Evolutionary conservation across 2,113 vertebrate species (phyloP).

Genomic region (Garra rufa): DNA sequence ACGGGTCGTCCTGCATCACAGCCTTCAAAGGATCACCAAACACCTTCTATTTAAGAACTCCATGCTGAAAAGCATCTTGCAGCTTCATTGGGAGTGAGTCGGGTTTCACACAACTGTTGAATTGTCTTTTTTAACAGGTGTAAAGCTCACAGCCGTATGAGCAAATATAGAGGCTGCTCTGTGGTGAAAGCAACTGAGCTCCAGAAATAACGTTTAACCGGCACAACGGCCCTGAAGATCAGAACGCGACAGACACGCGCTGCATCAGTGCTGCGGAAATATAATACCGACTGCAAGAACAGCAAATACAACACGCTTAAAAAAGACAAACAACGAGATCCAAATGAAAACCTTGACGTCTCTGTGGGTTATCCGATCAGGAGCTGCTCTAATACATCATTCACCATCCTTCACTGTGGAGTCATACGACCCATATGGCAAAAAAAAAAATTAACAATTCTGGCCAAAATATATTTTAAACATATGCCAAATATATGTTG

Average conservation of each 20-base stretch:
- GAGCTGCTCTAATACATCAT: neutral
- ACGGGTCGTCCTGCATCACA: neutral
- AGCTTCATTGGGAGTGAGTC: neutral
- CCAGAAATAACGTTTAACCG: constrained; percentile 22
- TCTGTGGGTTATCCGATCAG: neutral
- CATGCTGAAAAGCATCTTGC: neutral
- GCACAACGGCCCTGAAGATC: neutral
- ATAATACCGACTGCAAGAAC: neutral
- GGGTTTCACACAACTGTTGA: constrained; percentile 29
- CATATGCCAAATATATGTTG: no score
- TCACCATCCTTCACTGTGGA: no score
- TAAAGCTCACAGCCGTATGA: neutral
- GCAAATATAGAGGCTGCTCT: constrained; percentile 9
- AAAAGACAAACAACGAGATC: neutral
- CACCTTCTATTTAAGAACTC: constrained; percentile 21
- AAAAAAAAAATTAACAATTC: no score
- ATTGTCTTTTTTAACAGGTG: constrained; percentile 37
- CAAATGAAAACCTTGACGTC: neutral
- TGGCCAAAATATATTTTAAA: no score
- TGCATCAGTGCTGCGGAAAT: neutral
- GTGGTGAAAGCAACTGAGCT: constrained; percentile 20
- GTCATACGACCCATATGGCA: no score
- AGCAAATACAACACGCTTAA: neutral
- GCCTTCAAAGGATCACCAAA: neutral
- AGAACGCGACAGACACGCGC: neutral